Base-by-base conservation (phyloP, 2,113 vertebrate genomes). In the Suncus etruscus region DNA sequence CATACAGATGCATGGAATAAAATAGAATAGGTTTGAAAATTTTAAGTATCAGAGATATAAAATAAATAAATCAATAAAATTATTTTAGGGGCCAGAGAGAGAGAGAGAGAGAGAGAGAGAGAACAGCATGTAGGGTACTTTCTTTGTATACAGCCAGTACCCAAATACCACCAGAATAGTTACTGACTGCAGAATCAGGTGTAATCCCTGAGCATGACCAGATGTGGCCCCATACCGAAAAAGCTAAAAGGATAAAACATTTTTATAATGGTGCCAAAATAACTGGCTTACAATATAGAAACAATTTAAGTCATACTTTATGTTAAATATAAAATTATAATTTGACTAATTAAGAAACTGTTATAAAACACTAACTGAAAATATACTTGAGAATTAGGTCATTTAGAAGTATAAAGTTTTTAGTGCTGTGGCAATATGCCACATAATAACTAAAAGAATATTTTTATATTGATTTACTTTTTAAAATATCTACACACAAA, bases 371-470 rank as follows among this genome's bases (percentile, higher is more conserved):
- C 75, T 39, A 54, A 50, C 63, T 39, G 83, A 47, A 94, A 94
- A 92, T 69, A 50, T 12, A 87, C 70, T 24, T 82, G 74, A 84
- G 72, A 31, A 68, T 89, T 77, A 78, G 39, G 76, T 90, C 70
- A 91, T 92, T 95, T 86, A 25, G n/a, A 91, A 74, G 12, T 82
- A 68, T 83, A 45, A 94, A 54, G 86, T 94, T 87, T 66, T 92
- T 92, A 87, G 61, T 63, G 81, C 70, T 75, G 70, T 87, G 58
- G 48, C 68, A 91, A 50, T 74, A 54, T 45, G 39, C 16, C 70
- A 32, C 72, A 20, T 69, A 78, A 78, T 84, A 89, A 73, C 29
- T 83, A 83, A 83, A 80, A 65, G 75, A 94, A 90, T 77, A 86
- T 68, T 85, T 39, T 45, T 29, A 50, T 68, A 89, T 12, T 83